Evolutionary conservation across 2,888 invertebrate genomes (phyloP).

Genomic region (Apeira syringaria): DNA sequence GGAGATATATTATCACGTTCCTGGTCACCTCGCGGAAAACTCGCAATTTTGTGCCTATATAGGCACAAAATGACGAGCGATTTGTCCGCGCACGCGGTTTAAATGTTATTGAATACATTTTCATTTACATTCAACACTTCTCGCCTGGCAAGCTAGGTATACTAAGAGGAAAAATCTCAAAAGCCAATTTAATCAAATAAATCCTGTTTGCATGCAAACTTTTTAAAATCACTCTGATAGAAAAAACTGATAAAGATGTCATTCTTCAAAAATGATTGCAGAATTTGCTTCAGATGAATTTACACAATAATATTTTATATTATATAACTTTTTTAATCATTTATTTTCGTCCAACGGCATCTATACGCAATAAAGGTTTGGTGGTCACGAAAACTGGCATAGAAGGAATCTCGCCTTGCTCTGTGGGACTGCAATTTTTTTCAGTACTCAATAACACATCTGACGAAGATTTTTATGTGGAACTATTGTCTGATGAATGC

Average conservation of each 20-base stretch:
- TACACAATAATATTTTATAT: slow-evolving; percentile 55
- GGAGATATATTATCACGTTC: too few relatives aligned
- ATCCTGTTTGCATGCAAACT: too few relatives aligned
- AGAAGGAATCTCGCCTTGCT: slow-evolving; percentile 34
- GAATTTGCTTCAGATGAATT: slow-evolving; percentile 52
- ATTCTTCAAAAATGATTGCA: slow-evolving; percentile 23
- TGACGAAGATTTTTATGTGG: slow-evolving; percentile 45
- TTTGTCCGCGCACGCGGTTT: too few relatives aligned
- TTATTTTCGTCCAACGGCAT: slow-evolving; percentile 15
- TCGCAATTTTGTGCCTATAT: too few relatives aligned
- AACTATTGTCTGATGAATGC: slow-evolving; percentile 56
- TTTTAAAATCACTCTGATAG: too few relatives aligned
- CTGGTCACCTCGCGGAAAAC: too few relatives aligned
- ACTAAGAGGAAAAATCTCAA: too few relatives aligned
- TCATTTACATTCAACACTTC: too few relatives aligned
- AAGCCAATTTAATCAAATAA: too few relatives aligned
- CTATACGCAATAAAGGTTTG: slow-evolving; percentile 37
- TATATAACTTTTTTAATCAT: slow-evolving; percentile 43
- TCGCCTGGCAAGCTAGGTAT: too few relatives aligned
- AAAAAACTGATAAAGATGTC: slow-evolving; percentile 6
- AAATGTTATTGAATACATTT: too few relatives aligned
- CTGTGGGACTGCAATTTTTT: slow-evolving; percentile 52
- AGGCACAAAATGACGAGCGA: too few relatives aligned
- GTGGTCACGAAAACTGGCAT: slow-evolving; percentile 41
- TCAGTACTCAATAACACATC: slow-evolving; percentile 55